phyloP scores from a whole-genome alignment of 2,797 vertebrate species.

The Acanthornis magna region DNA sequence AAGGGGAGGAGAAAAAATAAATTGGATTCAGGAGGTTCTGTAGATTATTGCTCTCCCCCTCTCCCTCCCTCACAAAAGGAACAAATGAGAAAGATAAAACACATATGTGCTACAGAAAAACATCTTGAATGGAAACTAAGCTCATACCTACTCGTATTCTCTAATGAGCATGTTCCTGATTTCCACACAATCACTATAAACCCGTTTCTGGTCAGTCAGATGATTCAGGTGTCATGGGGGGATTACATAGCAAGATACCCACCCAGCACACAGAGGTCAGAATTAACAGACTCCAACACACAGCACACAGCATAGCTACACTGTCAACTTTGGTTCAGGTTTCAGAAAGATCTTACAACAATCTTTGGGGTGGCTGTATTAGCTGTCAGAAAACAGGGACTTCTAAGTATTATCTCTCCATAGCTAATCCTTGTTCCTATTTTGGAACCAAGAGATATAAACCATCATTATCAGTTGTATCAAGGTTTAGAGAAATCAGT shows the following conservation, averaged over 20 bases:
- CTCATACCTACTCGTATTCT: neutral
- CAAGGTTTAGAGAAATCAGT: neutral
- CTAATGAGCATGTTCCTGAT: neutral
- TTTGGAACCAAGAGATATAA: neutral
- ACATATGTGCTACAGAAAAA: neutral
- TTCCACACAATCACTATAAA: neutral
- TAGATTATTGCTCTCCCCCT: neutral
- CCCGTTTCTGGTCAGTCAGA: neutral
- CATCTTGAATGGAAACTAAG: neutral
- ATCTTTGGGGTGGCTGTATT: neutral
- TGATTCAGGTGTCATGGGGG: neutral
- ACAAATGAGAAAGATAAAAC: neutral
- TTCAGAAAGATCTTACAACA: neutral
- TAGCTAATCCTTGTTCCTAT: neutral
- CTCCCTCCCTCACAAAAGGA: neutral
- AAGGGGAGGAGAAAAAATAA: neutral
- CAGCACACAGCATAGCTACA: rapidly evolving
- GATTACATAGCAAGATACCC: neutral
- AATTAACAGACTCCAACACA: neutral
- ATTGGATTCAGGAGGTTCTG: neutral
- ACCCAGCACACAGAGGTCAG: neutral
- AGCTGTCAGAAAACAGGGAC: neutral
- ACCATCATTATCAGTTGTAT: neutral
- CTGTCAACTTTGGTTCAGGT: neutral
- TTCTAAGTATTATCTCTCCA: neutral